These are phyloP conservation scores for Anas platyrhynchos DNA, from an alignment of 2,113 vertebrate species.

Conservation along the genomic window DNA sequence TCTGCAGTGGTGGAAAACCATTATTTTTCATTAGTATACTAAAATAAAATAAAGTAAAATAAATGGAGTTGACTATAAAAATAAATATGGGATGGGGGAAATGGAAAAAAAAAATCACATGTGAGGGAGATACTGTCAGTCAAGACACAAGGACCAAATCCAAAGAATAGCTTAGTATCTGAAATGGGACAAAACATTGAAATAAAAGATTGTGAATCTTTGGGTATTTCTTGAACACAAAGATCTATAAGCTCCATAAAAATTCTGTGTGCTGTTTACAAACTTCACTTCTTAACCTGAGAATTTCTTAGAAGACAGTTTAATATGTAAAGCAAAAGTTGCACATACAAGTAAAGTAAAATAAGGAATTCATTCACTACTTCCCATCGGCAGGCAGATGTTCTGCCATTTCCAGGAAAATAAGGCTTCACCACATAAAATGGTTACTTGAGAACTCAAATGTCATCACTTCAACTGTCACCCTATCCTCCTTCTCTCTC, in stretches of 20 bases:
- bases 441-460: background rate
- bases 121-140: background rate
- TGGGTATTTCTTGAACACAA: accelerated
- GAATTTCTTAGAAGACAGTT: background rate
- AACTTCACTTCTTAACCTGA: background rate
- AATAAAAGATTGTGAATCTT: background rate
- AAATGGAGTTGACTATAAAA: background rate
- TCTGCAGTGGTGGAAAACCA: background rate
- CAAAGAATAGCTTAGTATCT: background rate
- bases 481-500: background rate
- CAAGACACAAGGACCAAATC: background rate
- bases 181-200: background rate
- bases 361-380: too few species aligned
- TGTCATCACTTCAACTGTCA: background rate
- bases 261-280: background rate
- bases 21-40: background rate
- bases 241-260: background rate
- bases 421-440: too few species aligned
- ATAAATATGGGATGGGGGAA: background rate
- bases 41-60: background rate
- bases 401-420: too few species aligned
- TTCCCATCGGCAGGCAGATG: too few species aligned
- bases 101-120: background rate
- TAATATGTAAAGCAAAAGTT: too few species aligned
- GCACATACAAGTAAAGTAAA: too few species aligned